Evolutionary conservation across 1,140 invertebrate species (phyloP), one percentile per base, ranked within the genome.

Genomic region (Ptiloglossa arizonensis): DNA sequence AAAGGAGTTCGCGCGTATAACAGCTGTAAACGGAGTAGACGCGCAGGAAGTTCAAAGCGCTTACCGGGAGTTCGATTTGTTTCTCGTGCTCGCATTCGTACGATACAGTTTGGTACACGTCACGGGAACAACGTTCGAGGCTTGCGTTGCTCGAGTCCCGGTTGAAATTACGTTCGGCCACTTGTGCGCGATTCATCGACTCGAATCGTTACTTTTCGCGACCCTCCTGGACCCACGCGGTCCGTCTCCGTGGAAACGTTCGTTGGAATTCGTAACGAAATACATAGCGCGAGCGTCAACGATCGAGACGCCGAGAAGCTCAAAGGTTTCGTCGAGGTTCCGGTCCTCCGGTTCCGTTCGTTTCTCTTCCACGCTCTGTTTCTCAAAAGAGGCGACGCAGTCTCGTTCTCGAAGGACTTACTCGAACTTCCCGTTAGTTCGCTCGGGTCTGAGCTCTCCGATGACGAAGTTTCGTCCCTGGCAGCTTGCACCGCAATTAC

Each of bases 271-370:
- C 5, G 2, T 54, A 17, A 35, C n/a, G 52, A 1, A n/a, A 27
- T 35, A 35, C 32, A 4, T 3, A 35, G 32, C 6, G 24, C n/a
- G n/a, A 54, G 1, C 52, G n/a, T 3, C 19, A 11, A 24, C 8
- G 52, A 54, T 46, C 5, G 22, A 54, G 8, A 54, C n/a, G 52
- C 52, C n/a, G 11, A 50, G 56, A 77, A 77, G 66, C 68, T 77
- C 66, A 70, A 77, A 70, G 66, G 74, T 69, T 70, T 24, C 17
- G 74, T 70, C 66, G 24, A 70, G 59, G 66, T 77, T 68, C 74
- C 24, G 59, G 66, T 77, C 57, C 74, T 11, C 11, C 52, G 2
- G 56, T 54, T 77, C 44, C 24, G 44, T 38, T 57, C 46, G 52
- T 54, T 27, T 24, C 15, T 8, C 22, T 46, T 17, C 15, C 9